Evolutionary conservation across 1,140 invertebrate genomes (phyloP), one percentile per base, ranked within the genome.

Genomic region (Branchinecta lindahli): DNA sequence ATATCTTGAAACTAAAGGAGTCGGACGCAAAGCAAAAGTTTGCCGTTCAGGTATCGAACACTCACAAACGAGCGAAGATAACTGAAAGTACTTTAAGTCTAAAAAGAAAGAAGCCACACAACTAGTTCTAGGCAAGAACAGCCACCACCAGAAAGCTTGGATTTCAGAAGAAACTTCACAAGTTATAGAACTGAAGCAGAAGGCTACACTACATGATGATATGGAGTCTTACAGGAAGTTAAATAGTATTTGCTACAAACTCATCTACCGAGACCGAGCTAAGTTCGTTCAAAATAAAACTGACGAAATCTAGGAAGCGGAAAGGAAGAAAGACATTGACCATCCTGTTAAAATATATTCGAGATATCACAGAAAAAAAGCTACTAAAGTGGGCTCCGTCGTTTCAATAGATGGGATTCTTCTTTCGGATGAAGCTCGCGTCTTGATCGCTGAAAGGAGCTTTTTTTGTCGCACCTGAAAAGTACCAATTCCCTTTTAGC

Each of bases 201-300:
- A 52, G 9, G 47, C 47, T 52, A 52, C 9, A 52, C 47, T 52
- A 52, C 47, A 52, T 52, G 47, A n/a, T 52, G n/a, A n/a, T n/a
- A n/a, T n/a, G n/a, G n/a, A n/a, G 47, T 52, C 47, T n/a, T 52
- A 52, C n/a, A n/a, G 47, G 47, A 52, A 52, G 47, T n/a, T 52
- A 52, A 52, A 52, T 52, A n/a, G 47, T n/a, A 52, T 52, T n/a
- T 52, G 47, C 47, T 9, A 52, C 47, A 52, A 52, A n/a, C 47
- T 9, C 47, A 52, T 52, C 9, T n/a, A 52, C 47, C n/a, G 47
- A 9, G 47, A 52, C 47, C 47, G n/a, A 52, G 47, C 9, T 9
- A 52, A 52, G n/a, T 52, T 52, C n/a, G 47, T 52, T n/a, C 47
- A 52, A 52, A 52, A 52, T n/a, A 52, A 52, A 52, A n/a, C 47